Conservation (phyloP, 2,113 vertebrate species). For the Erythrolamprus reginae region DNA sequence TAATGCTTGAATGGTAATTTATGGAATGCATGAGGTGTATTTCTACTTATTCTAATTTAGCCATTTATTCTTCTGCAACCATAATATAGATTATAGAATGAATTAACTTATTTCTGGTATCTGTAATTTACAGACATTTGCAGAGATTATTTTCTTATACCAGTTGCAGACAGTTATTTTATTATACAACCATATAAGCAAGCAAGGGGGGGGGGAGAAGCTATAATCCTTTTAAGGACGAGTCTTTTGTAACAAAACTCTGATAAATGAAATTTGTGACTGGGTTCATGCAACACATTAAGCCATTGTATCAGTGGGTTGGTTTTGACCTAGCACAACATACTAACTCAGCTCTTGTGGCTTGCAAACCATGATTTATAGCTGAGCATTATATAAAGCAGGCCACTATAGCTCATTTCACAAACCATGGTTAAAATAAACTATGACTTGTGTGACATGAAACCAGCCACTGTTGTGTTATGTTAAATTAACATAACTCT, state of each 20-base stretch:
- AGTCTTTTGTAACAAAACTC: slow-evolving; percentile 52
- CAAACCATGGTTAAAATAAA: not conserved
- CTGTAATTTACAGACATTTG: slow-evolving; percentile 69
- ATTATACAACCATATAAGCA: slow-evolving; percentile 55
- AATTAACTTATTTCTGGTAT: slow-evolving; percentile 62
- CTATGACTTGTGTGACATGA: slow-evolving; percentile 42
- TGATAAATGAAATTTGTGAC: slow-evolving; percentile 13
- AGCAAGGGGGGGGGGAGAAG: slow-evolving; percentile 41
- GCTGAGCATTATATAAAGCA: not conserved
- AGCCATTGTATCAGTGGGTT: not conserved
- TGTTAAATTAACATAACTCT: slow-evolving; percentile 25
- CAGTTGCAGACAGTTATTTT: slow-evolving; percentile 63
- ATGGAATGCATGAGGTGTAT: slow-evolving; percentile 48
- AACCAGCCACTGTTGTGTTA: slow-evolving; percentile 20
- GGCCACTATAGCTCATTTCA: not conserved
- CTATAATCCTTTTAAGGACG: slow-evolving; percentile 18
- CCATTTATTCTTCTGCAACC: slow-evolving; percentile 65
- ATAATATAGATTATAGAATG: slow-evolving; percentile 61
- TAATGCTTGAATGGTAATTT: slow-evolving; percentile 31
- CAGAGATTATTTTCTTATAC: slow-evolving; percentile 69
- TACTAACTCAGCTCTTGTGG: not conserved
- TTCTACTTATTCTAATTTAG: slow-evolving; percentile 59
- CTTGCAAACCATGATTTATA: not conserved
- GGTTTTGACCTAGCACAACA: not conserved
- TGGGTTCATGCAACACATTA: not conserved